phyloP scores from a whole-genome alignment of 2,888 invertebrate genomes.

The Callimorpha dominula region DNA sequence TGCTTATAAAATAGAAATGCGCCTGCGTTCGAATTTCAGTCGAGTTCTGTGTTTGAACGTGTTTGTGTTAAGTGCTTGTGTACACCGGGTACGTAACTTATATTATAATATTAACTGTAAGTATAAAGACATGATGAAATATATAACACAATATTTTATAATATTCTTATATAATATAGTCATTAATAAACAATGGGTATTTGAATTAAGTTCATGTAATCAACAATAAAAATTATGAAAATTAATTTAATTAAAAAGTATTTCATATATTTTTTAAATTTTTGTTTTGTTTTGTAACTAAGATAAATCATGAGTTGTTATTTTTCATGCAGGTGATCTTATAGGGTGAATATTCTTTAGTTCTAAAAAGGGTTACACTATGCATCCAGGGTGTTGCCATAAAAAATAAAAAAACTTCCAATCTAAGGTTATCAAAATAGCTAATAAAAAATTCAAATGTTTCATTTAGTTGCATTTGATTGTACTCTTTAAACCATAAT shows the following conservation, averaged over 20 bases:
- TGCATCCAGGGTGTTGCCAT: not conserved
- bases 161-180: not conserved
- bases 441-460: too few relatives aligned
- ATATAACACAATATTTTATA: not conserved
- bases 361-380: not conserved
- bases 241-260: not conserved
- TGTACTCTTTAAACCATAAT: too few relatives aligned
- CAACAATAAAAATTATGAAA: too few relatives aligned
- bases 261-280: not conserved
- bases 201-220: too few relatives aligned
- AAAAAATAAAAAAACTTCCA: too few relatives aligned
- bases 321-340: not conserved
- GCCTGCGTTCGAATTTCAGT: conserved; percentile 48
- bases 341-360: not conserved
- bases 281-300: not conserved
- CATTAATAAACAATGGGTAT: not conserved
- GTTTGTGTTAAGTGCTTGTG: conserved; percentile 21
- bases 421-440: too few relatives aligned
- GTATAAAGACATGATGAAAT: not conserved
- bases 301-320: not conserved
- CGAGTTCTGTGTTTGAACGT: conserved; percentile 36
- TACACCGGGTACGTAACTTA: conserved; percentile 16
- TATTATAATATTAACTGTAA: conserved; percentile 2
- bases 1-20: conserved; percentile 41
- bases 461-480: too few relatives aligned